A percentile compares a stretch with the other conserved stretches of the same genome.
Conservation (phyloP, 2,113 vertebrate genomes). For the Mesoclemmys tuberculata region DNA sequence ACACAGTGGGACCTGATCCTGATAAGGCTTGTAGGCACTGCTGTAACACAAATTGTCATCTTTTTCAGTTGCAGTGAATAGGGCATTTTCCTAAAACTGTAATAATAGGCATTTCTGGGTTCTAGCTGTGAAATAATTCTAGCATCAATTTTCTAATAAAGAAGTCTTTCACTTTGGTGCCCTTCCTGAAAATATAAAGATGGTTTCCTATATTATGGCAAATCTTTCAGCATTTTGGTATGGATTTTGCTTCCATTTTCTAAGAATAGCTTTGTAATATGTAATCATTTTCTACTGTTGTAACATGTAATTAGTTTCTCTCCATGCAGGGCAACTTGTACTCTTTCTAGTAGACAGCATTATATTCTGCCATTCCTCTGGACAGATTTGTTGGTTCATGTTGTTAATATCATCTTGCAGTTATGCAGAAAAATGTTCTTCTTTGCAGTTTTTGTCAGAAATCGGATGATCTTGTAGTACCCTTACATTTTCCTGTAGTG, state of each 20-base stretch:
- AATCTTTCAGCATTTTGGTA: neutral
- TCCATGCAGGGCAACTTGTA: neutral
- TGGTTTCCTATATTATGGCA: neutral
- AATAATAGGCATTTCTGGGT: neutral
- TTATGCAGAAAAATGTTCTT: neutral
- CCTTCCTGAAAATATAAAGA: neutral
- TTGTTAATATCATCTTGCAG: neutral
- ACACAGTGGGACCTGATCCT: neutral
- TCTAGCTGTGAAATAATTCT: neutral
- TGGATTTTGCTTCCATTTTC: neutral
- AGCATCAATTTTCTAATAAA: neutral
- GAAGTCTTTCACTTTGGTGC: accelerated
- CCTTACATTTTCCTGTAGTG: neutral
- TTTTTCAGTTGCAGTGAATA: neutral
- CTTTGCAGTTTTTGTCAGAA: neutral
- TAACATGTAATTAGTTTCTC: neutral
- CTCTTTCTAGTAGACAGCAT: neutral
- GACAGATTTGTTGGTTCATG: neutral
- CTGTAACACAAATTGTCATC: neutral
- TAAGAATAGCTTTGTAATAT: neutral
- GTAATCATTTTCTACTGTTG: neutral
- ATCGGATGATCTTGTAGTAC: neutral
- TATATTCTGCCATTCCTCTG: neutral
- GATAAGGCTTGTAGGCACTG: neutral
- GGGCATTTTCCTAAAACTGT: neutral